A percentile compares a stretch with the other conserved stretches of the same genome.
These are phyloP conservation scores for Drosophila bifasciata DNA, from an alignment of 1,140 invertebrate genomes.

Conservation along the genomic window DNA sequence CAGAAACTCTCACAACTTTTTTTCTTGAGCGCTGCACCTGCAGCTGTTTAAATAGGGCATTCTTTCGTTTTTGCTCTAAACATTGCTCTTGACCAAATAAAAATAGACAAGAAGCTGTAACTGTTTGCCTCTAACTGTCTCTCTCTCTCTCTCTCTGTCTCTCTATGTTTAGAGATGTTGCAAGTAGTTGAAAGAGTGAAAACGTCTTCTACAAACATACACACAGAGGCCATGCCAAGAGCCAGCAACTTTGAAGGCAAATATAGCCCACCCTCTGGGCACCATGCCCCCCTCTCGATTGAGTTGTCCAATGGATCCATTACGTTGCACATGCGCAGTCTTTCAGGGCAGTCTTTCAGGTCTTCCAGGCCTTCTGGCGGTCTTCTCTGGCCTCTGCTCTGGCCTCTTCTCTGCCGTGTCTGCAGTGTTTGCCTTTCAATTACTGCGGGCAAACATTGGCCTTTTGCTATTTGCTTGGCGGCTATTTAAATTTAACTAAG, in stretches of 20 bases:
- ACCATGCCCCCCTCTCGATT: conserved; percentile 34
- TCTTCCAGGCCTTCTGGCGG: too few species aligned
- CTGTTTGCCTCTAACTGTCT: conserved; percentile 33
- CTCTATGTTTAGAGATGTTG: conserved; percentile 9
- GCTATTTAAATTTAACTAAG: conserved; percentile 67
- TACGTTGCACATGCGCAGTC: conserved; percentile 62
- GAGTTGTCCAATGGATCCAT: conserved; percentile 55
- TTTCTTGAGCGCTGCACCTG: conserved; percentile 19
- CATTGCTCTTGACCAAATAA: conserved; percentile 64
- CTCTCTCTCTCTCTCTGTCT: conserved; percentile 1
- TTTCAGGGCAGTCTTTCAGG: conserved; percentile 14
- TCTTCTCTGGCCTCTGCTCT: background rate
- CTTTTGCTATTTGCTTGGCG: conserved; percentile 50
- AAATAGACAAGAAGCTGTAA: conserved; percentile 76
- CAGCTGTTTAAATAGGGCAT: conserved; percentile 39
- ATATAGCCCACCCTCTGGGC: too few species aligned
- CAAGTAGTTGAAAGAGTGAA: conserved; percentile 47
- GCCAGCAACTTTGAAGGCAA: background rate
- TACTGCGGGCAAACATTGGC: conserved; percentile 63
- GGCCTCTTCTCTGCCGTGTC: conserved; percentile 3
- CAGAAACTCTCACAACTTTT: background rate
- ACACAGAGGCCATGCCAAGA: conserved; percentile 20
- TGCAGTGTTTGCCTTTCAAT: conserved; percentile 66
- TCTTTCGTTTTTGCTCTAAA: conserved; percentile 24
- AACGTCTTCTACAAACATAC: conserved; percentile 62